Evolutionary conservation across 2,888 invertebrate species (phyloP).

Genomic region (Lamellibrachia satsuma): DNA sequence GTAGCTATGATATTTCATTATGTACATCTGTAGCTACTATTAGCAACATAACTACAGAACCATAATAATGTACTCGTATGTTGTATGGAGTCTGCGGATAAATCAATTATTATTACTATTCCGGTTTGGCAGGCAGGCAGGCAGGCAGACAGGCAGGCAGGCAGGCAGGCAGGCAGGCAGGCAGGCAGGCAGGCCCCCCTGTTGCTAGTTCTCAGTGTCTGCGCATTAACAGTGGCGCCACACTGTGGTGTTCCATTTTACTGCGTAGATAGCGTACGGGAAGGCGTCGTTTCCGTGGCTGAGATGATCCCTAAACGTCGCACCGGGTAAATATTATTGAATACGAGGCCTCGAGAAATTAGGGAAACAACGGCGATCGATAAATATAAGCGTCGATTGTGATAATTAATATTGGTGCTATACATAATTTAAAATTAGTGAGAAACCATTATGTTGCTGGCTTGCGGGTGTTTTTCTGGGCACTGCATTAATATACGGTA

Average conservation of each 20-base stretch:
- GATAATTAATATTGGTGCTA: constrained; percentile 3
- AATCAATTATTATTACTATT: no score
- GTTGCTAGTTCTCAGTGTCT: background rate
- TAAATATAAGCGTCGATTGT: background rate
- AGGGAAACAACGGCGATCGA: background rate
- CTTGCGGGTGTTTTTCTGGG: background rate
- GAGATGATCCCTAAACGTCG: background rate
- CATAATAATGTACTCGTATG: no score
- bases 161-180: no score
- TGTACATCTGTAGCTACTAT: no score
- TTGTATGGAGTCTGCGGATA: no score
- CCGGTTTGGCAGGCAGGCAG: no score
- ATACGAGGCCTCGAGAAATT: background rate
- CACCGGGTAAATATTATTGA: background rate
- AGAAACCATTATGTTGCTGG: background rate
- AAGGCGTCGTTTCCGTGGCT: background rate
- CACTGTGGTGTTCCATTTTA: background rate
- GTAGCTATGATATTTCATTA: no score
- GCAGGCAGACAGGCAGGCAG: no score
- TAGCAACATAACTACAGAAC: no score
- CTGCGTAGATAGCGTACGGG: background rate
- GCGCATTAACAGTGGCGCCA: background rate
- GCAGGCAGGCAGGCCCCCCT: background rate
- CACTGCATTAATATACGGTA: background rate
- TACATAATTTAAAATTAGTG: constrained; percentile 17